A percentile compares a stretch with the other conserved stretches of the same genome.
Conservation (phyloP, 2,888 invertebrate genomes). For the Eretmocerus hayati region DNA sequence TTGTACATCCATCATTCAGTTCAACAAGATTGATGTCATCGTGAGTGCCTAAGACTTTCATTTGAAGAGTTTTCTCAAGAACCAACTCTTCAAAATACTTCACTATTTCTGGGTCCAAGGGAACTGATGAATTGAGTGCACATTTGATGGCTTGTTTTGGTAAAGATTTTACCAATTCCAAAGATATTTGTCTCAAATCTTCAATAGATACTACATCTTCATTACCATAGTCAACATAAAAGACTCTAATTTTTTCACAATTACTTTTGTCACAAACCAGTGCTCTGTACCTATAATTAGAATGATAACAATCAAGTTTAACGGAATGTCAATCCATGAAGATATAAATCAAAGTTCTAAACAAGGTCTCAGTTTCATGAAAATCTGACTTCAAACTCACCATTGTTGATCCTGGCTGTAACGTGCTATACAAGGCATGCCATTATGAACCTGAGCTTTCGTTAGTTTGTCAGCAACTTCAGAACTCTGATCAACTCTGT, state of each 20-base stretch:
- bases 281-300: constrained; percentile 69
- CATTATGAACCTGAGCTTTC: constrained; percentile 50
- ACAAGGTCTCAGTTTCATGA: too few relatives aligned
- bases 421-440: constrained; percentile 69
- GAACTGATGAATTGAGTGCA: constrained; percentile 60
- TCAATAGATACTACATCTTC: constrained; percentile 65
- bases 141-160: constrained; percentile 73
- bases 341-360: too few relatives aligned
- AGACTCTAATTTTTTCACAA: constrained; percentile 58
- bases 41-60: constrained; percentile 53
- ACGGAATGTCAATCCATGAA: not conserved
- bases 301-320: not conserved
- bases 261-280: constrained; percentile 59
- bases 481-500: constrained; percentile 57
- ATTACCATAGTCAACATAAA: constrained; percentile 94
- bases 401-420: constrained; percentile 76
- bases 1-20: constrained; percentile 50
- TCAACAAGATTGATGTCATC: constrained; percentile 56
- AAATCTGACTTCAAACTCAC: too few relatives aligned
- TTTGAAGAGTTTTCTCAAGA: constrained; percentile 57
- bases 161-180: constrained; percentile 56
- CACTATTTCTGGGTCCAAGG: constrained; percentile 53
- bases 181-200: constrained; percentile 58
- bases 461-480: constrained; percentile 46
- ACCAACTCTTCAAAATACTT: constrained; percentile 63